Evolutionary conservation across 2,113 vertebrate species (phyloP).

Genomic region (Globicephala melas): DNA sequence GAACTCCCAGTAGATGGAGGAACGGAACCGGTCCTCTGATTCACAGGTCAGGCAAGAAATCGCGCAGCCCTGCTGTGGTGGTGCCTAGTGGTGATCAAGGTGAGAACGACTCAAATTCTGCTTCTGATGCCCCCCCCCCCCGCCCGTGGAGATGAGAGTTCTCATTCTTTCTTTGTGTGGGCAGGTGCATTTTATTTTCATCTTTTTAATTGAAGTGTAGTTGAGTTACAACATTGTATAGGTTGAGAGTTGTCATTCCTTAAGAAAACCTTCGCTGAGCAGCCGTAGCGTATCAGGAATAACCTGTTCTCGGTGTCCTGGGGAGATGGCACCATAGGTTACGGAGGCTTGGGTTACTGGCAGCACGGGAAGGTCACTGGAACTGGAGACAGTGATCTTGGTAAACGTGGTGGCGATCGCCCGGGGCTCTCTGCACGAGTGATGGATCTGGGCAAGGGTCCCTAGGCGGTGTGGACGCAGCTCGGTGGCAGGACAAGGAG

Average conservation of each 20-base stretch:
- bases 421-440: accelerated
- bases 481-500: neutral
- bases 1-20: accelerated
- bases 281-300: too few relatives aligned
- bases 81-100: neutral
- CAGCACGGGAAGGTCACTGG: neutral
- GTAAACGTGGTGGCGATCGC: neutral
- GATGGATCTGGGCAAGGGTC: neutral
- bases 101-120: neutral
- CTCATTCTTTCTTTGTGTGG: too few relatives aligned
- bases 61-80: neutral
- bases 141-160: neutral
- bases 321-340: accelerated
- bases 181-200: neutral
- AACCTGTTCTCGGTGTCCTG: neutral
- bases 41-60: accelerated
- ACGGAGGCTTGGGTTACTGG: neutral
- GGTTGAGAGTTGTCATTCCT: neutral
- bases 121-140: neutral
- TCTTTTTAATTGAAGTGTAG: neutral
- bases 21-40: neutral
- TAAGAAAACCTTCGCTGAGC: neutral
- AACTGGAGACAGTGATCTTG: neutral
- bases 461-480: accelerated
- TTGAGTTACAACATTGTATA: too few relatives aligned